Base-by-base conservation (phyloP, 2,113 vertebrate genomes). In the Emydura subglobosa region DNA sequence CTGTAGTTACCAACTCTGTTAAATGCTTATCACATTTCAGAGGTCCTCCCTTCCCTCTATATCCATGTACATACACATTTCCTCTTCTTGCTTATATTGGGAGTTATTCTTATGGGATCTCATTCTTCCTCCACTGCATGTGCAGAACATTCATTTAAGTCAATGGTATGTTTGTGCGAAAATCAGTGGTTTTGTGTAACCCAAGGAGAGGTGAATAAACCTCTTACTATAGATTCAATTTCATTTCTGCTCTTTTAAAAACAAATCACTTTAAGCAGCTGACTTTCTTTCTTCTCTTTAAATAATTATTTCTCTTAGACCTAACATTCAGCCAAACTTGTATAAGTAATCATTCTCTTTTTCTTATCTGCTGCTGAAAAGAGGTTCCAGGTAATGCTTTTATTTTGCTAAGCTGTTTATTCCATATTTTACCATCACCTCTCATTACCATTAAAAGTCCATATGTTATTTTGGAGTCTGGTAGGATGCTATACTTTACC, bases 311-410 rank as follows among this genome's bases (percentile, higher is more conserved):
- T 97, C 86, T 88, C 31, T 89, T 84, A 80, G 89, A 59, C 59
- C 68, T 82, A 95, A 82, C 81, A 89, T 96, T 94, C 51, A 92
- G 79, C 57, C 47, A 94, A 94, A 96, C 87, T 92, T 96, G 55
- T 96, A 83, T 98, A 96, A 97, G 82, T 98, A 97, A 98, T 97
- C 39, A 90, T 98, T 96, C 96, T 98, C 94, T 97, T 87, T 98
- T 97, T 98, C 96, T 97, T 90, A 94, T 93, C 94, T 99, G 99
- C 99, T 99, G 98, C 98, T 98, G 91, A 98, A 97, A 99, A 99
- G 99, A 98, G 99, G 99, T 97, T 99, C 99, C 94, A 99, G 99
- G 99, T 99, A 99, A 99, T 98, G 50, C 49, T 96, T 93, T 96
- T 95, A 83, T 93, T 98, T 98, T 98, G 82, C 83, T 97, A 24